These are phyloP conservation scores for Caenorhabditis brenneri DNA, from an alignment of 1,140 invertebrate genomes.

Conservation along the genomic window DNA sequence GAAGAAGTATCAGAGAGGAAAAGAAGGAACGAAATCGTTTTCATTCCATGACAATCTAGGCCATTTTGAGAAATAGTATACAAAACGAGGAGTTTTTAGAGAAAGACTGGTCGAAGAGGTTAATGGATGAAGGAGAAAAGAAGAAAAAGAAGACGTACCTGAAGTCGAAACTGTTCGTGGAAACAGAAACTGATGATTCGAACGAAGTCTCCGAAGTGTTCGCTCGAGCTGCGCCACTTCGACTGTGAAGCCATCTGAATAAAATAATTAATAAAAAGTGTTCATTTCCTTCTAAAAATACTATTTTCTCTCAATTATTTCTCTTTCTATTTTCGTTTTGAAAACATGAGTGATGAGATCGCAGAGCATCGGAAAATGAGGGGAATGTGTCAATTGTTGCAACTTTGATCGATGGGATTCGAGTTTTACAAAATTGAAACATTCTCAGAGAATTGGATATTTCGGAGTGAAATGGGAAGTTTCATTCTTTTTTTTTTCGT, in stretches of 20 bases:
- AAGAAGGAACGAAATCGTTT: background rate
- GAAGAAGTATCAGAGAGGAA: background rate
- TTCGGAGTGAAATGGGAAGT: too few relatives aligned
- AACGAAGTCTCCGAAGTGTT: constrained; percentile 25
- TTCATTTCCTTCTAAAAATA: background rate
- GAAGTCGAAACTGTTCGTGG: constrained; percentile 32
- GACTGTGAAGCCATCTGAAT: constrained; percentile 26
- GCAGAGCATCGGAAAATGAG: background rate
- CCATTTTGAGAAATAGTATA: background rate
- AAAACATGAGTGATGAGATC: background rate
- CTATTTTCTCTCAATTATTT: background rate
- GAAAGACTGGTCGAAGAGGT: constrained; percentile 33
- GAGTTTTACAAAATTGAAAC: background rate
- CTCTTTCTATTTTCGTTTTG: background rate
- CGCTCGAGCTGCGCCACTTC: background rate
- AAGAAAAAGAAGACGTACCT: background rate
- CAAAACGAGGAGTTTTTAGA: background rate
- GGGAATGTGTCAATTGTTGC: background rate
- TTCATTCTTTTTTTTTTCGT: too few relatives aligned
- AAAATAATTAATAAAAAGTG: too few relatives aligned
- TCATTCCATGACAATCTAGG: constrained; percentile 10
- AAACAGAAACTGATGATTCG: constrained; percentile 17
- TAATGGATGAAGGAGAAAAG: background rate
- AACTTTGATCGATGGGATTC: background rate
- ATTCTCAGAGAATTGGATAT: background rate